A percentile compares a stretch with the other conserved stretches of the same genome.
Evolutionary conservation across 2,113 vertebrate genomes (phyloP).

Genomic region (Dasyurus viverrinus): DNA sequence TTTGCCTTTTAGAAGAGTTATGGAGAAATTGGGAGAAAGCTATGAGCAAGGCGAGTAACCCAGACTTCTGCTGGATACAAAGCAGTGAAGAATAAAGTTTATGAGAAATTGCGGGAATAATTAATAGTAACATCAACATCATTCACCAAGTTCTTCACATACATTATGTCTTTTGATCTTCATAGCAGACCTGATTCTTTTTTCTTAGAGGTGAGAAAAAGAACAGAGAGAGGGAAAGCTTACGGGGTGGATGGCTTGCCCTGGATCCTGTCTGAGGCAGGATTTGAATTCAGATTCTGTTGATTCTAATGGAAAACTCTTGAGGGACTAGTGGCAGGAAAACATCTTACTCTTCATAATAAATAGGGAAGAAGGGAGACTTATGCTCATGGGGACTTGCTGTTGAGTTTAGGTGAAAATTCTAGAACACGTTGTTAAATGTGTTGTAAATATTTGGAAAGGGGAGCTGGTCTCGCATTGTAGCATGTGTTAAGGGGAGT

Average conservation of each 20-base stretch:
- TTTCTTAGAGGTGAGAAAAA: neutral
- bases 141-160: neutral
- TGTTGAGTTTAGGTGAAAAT: neutral
- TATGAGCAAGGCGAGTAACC: neutral
- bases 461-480: neutral
- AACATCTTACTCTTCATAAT: neutral
- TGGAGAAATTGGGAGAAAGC: neutral
- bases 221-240: neutral
- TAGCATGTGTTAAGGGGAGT: neutral
- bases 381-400: neutral
- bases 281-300: neutral
- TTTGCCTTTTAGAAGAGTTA: neutral
- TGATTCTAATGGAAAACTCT: neutral
- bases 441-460: neutral
- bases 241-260: neutral
- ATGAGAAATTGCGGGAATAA: neutral
- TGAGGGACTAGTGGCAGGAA: neutral
- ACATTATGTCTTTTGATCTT: neutral
- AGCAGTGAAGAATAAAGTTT: neutral
- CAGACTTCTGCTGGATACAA: neutral
- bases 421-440: neutral
- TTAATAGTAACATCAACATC: neutral
- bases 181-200: neutral
- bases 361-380: neutral
- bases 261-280: neutral